Evolutionary conservation across 2,888 invertebrate genomes (phyloP).

Genomic region (Eristalis pertinax): DNA sequence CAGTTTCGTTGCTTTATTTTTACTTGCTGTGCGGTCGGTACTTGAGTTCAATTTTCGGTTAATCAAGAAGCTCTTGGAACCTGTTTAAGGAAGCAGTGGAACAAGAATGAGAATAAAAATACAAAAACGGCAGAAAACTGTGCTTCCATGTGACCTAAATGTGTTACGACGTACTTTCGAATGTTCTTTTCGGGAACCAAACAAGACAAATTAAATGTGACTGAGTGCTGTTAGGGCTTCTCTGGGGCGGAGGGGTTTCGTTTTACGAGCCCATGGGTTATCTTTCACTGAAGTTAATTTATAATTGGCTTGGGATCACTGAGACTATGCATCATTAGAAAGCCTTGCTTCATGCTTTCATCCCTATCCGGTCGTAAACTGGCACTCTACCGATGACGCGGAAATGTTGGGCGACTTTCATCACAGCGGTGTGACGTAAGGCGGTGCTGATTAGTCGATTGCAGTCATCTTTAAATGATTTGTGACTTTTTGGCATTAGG

Average conservation of each 20-base stretch:
- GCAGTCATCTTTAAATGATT: neutral
- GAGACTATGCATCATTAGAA: neutral
- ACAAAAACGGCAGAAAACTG: neutral
- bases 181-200: neutral
- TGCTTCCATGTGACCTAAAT: slow-evolving; percentile 9
- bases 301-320: neutral
- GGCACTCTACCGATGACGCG: too few species aligned
- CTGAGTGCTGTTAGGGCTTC: neutral
- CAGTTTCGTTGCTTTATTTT: neutral
- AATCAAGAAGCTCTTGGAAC: neutral
- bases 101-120: neutral
- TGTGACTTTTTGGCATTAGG: neutral
- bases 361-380: neutral
- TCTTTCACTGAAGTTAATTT: neutral
- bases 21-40: neutral
- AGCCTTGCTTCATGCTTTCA: neutral
- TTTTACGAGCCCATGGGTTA: too few species aligned
- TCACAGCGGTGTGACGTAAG: neutral
- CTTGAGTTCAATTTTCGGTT: neutral
- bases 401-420: neutral
- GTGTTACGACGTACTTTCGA: neutral
- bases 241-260: neutral
- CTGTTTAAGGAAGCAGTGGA: neutral
- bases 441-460: neutral
- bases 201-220: neutral